Conservation (phyloP, 2,888 invertebrate species). For the Nephrotoma appendiculata region DNA sequence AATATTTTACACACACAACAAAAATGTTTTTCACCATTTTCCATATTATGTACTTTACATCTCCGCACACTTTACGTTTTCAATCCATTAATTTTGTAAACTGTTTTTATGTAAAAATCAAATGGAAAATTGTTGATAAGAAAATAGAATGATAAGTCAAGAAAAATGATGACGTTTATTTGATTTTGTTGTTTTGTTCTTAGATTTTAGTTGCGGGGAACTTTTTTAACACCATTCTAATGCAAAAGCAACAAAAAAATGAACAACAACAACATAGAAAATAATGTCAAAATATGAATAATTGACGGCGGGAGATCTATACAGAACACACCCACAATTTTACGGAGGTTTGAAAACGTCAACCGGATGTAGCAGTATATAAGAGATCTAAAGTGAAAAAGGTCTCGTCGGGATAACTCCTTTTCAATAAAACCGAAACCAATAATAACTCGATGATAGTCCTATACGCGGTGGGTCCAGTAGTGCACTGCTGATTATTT, state of each 20-base stretch:
- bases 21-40: not conserved
- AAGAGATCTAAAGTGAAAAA: not conserved
- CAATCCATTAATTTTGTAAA: not conserved
- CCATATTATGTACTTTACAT: not conserved
- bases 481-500: no score
- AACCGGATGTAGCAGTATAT: not conserved
- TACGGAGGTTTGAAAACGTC: not conserved
- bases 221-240: not conserved
- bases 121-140: not conserved
- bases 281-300: not conserved
- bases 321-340: not conserved
- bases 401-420: not conserved
- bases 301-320: not conserved
- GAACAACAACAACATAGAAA: not conserved
- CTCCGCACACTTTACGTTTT: not conserved
- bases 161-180: not conserved
- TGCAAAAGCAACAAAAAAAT: not conserved
- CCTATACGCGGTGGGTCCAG: no score
- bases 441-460: no score
- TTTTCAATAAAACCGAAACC: not conserved
- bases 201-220: not conserved
- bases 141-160: not conserved
- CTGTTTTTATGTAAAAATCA: not conserved
- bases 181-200: not conserved
- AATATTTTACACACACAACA: not conserved